Conservation (phyloP, 2,113 vertebrate genomes). For the Mastomys coucha region DNA sequence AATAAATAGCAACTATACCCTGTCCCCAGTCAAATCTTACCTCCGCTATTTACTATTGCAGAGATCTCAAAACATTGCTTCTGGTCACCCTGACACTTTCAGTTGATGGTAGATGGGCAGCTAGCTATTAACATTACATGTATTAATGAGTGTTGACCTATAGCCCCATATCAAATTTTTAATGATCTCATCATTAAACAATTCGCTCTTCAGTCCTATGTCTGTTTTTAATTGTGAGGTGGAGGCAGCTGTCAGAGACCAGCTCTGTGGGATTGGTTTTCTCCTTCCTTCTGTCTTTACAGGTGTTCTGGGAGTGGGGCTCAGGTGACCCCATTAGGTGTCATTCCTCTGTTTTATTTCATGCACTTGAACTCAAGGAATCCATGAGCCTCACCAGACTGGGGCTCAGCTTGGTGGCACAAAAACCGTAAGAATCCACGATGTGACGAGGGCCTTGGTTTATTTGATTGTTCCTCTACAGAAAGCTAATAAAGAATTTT, state of each 20-base stretch:
- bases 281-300: not conserved
- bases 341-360: not conserved
- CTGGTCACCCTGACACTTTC: not conserved
- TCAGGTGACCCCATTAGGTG: not conserved
- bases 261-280: not conserved
- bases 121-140: not conserved
- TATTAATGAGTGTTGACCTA: not conserved
- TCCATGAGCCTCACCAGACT: not conserved
- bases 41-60: not conserved
- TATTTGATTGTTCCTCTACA: not conserved
- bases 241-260: not conserved
- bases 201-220: not conserved
- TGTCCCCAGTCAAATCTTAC: not conserved
- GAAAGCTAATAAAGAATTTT: not conserved
- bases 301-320: not conserved
- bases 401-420: not conserved
- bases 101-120: not conserved
- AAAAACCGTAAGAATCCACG: not conserved
- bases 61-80: slow-evolving; percentile 22
- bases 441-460: not conserved
- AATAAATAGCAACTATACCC: not conserved
- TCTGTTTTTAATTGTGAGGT: not conserved
- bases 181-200: not conserved
- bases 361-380: not conserved
- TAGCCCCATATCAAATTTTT: not conserved